Conservation (phyloP, 2,888 invertebrate species). For the Salpingus planirostris region DNA sequence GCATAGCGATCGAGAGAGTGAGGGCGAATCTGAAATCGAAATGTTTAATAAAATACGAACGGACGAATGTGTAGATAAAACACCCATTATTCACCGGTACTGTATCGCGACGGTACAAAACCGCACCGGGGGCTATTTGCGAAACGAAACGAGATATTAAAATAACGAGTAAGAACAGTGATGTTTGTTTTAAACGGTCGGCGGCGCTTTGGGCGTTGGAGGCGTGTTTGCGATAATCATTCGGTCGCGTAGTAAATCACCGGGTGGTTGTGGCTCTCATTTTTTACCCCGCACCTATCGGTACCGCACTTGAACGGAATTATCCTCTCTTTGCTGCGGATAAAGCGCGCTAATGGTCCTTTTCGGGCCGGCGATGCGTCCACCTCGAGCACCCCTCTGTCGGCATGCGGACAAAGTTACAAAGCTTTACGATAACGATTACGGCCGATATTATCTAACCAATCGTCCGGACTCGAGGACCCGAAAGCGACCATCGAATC, state of each 20-base stretch:
- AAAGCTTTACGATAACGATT: too few relatives aligned
- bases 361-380: too few relatives aligned
- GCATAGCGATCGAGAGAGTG: constrained; percentile 14
- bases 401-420: too few relatives aligned
- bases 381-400: too few relatives aligned
- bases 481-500: too few relatives aligned
- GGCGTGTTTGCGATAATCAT: constrained; percentile 42
- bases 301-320: not conserved
- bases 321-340: too few relatives aligned
- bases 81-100: constrained; percentile 31
- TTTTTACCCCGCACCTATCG: constrained; percentile 1
- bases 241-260: constrained; percentile 40
- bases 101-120: too few relatives aligned
- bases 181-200: constrained; percentile 41
- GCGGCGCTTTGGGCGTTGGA: constrained; percentile 40
- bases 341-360: too few relatives aligned
- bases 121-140: constrained; percentile 33
- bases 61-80: constrained; percentile 36
- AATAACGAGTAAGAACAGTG: constrained; percentile 42
- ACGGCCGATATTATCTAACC: too few relatives aligned
- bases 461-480: too few relatives aligned
- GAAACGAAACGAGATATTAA: constrained; percentile 40
- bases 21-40: constrained; percentile 26
- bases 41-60: constrained; percentile 35
- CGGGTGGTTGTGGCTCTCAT: not conserved